phyloP scores from a whole-genome alignment of 2,888 invertebrate genomes.

The Troglohyphantes excavatus region DNA sequence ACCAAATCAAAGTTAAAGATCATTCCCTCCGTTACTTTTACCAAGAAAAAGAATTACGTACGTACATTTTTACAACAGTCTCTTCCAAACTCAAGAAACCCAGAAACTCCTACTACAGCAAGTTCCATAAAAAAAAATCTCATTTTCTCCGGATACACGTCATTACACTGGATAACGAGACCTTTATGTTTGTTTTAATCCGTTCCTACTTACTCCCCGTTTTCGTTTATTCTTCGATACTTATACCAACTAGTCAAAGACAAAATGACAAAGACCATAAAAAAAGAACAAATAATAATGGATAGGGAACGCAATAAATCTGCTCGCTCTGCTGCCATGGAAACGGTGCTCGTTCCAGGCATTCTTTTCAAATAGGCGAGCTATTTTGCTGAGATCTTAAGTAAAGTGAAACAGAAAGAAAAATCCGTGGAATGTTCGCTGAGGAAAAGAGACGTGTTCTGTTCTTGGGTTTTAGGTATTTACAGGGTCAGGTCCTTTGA shows the following conservation, averaged over 20 bases:
- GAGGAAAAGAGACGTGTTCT: constrained; percentile 42
- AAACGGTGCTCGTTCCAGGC: constrained; percentile 33
- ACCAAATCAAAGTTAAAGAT: background rate
- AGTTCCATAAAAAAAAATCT: background rate
- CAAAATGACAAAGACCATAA: constrained; percentile 64
- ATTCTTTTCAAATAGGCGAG: constrained; percentile 44
- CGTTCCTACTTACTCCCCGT: constrained; percentile 56
- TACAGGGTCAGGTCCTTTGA: constrained; percentile 46
- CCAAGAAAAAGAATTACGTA: too few species aligned
- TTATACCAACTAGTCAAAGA: constrained; percentile 37
- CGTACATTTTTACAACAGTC: background rate
- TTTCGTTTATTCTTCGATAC: constrained; percentile 53
- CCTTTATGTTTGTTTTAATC: constrained; percentile 71
- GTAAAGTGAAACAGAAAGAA: constrained; percentile 60
- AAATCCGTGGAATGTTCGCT: constrained; percentile 48
- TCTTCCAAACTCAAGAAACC: background rate
- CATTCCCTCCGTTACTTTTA: too few species aligned
- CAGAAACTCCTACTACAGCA: background rate
- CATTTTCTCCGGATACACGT: constrained; percentile 40
- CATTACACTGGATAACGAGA: constrained; percentile 66
- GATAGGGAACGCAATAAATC: constrained; percentile 65
- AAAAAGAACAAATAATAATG: constrained; percentile 40
- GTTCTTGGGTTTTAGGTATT: constrained; percentile 41
- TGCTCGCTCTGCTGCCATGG: constrained; percentile 62
- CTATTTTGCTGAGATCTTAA: constrained; percentile 62